Evolutionary conservation across 92 coral and sea anemone species (phyloP), one percentile per base, ranked within the genome.

Genomic region (Zoanthus solanderi): DNA sequence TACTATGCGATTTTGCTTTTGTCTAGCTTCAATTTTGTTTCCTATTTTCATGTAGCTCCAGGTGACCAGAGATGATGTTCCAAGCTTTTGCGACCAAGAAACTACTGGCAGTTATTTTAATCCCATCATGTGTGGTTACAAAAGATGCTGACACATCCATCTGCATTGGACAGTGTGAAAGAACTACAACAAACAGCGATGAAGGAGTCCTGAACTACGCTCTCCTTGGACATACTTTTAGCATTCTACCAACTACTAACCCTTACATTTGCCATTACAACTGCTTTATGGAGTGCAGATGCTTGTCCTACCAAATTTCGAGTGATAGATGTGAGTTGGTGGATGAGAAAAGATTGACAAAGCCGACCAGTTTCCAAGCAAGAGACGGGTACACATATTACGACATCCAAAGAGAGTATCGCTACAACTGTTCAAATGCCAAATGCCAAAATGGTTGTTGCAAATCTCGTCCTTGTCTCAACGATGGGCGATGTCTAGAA

Each of bases 231-330:
- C 69, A 23, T 23, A 16, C 69, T 63, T 16, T 63, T 16, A 63
- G 7, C 16, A 63, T 63, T 63, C 30, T 63, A 6, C 18, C 30
- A 16, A 63, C 23, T 16, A 23, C 7, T 16, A 11, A 23, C 18
- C 4, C 69, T 23, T 63, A 63, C 18, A 63, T 23, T 63, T 63
- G 69, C 15, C 69, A 63, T 63, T 63, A 63, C 69, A 63, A 63
- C 69, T 63, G 69, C 9, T 63, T 63, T 15, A 63, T 63, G 31
- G 69, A 63, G 18, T 63, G 69, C 69, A 63, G 69, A 63, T 50
- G 56, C 12, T 50, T 50, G 56, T 50, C 56, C 7, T 50, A 50
- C 56, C 56, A 50, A 7, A 50, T 63, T 9, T 11, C 69, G 15
- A 16, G 15, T 1, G 69, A 0, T 15, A 23, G 69, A 2, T 63